Percentiles rank a stretch among this genome's conserved stretches.
These are phyloP conservation scores for Scotopteryx bipunctaria DNA, from an alignment of 2,888 invertebrate genomes.

Conservation along the genomic window DNA sequence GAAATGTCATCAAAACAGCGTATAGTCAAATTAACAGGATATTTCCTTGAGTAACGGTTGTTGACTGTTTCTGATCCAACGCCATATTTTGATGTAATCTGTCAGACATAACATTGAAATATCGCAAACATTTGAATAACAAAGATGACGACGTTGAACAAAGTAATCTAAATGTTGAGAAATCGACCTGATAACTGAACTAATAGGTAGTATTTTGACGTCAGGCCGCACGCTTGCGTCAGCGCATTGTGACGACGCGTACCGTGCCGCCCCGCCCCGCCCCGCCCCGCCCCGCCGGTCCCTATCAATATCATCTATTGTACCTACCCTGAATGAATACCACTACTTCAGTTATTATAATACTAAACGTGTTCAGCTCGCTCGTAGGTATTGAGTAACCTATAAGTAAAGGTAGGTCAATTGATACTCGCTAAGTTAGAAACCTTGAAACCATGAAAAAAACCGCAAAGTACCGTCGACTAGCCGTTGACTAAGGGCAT, in stretches of 20 bases:
- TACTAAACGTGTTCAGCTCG: neutral
- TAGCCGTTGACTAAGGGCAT: too few relatives aligned
- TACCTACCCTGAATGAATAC: neutral
- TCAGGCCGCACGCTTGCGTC: slow-evolving; percentile 31
- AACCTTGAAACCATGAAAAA: too few relatives aligned
- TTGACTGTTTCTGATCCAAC: neutral
- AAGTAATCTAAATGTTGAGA: slow-evolving; percentile 11
- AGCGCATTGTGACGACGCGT: slow-evolving; percentile 25
- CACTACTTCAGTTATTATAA: neutral
- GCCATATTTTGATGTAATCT: too few relatives aligned
- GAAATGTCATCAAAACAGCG: neutral
- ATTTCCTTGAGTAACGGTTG: neutral
- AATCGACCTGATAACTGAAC: slow-evolving; percentile 19
- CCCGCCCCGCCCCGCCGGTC: slow-evolving; percentile 5
- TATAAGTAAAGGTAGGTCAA: too few relatives aligned
- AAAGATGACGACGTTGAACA: slow-evolving; percentile 4
- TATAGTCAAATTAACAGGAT: neutral
- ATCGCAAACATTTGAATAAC: slow-evolving; percentile 3
- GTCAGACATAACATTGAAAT: too few relatives aligned
- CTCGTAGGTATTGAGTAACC: too few relatives aligned
- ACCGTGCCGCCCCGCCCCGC: slow-evolving; percentile 4
- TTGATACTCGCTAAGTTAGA: too few relatives aligned
- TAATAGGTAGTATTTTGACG: slow-evolving; percentile 23
- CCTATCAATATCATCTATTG: slow-evolving; percentile 1
- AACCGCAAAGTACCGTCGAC: too few relatives aligned